Percentiles rank a stretch among this genome's conserved stretches.
These are phyloP conservation scores for Synodontis membranacea DNA, from an alignment of 2,113 vertebrate species.

Conservation along the genomic window DNA sequence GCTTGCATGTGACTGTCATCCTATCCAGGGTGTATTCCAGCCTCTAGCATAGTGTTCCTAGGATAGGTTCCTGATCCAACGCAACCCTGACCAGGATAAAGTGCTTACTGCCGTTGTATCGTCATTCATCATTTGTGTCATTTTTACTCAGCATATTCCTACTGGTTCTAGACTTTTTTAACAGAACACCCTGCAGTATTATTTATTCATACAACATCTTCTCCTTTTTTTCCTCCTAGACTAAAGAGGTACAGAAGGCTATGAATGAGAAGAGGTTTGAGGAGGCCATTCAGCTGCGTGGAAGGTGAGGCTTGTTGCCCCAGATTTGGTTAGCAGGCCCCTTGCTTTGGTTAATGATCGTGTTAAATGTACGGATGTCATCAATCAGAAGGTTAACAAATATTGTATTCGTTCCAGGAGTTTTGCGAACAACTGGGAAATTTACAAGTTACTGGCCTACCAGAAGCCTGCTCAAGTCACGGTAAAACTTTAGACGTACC, in stretches of 20 bases:
- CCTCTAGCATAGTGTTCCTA: too few relatives aligned
- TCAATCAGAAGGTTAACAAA: background rate
- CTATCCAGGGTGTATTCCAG: too few relatives aligned
- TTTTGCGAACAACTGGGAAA: constrained; percentile 96
- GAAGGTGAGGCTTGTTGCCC: constrained; percentile 75
- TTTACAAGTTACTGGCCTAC: constrained; percentile 86
- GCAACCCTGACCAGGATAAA: background rate
- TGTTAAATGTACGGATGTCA: background rate
- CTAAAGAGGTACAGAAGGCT: constrained; percentile 90
- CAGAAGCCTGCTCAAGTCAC: constrained; percentile 76
- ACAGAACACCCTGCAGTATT: background rate
- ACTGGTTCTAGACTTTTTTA: background rate
- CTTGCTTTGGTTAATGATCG: background rate
- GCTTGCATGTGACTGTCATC: too few relatives aligned
- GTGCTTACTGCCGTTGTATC: background rate
- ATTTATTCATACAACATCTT: background rate
- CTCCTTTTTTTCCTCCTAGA: constrained; percentile 57
- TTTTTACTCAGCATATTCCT: background rate
- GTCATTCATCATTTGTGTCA: background rate
- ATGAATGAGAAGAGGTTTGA: constrained; percentile 92
- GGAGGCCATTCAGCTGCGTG: constrained; percentile 87
- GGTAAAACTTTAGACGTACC: constrained; percentile 60
- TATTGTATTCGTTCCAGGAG: constrained; percentile 75
- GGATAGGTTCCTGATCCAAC: background rate
- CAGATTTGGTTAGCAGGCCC: background rate